A percentile compares a stretch with the other conserved stretches of the same genome.
Conservation (phyloP, 2,888 invertebrate species). For the Epistrophe eligans region DNA sequence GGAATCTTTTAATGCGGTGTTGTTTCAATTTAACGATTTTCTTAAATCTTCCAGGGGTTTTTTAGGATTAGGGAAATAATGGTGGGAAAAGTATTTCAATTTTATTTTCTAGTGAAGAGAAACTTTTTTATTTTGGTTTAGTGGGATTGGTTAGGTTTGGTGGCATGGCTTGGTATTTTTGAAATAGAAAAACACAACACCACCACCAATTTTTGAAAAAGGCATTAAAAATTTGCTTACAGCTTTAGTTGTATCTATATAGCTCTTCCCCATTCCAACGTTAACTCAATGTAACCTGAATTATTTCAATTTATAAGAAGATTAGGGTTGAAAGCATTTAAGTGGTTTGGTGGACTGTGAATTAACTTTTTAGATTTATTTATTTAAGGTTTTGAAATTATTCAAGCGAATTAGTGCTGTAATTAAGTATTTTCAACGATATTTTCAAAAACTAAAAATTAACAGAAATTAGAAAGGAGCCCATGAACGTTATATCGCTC, state of each 20-base stretch:
- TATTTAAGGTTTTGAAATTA: slow-evolving; percentile 34
- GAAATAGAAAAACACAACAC: slow-evolving; percentile 11
- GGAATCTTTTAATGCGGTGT: slow-evolving; percentile 69
- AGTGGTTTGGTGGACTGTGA: slow-evolving; percentile 49
- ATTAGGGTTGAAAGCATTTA: slow-evolving; percentile 46
- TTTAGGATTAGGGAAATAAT: slow-evolving; percentile 60
- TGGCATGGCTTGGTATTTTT: background rate
- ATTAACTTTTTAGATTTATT: slow-evolving; percentile 37
- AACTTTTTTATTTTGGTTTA: slow-evolving; percentile 9
- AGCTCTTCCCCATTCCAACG: background rate
- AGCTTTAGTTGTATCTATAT: background rate
- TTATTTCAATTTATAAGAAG: slow-evolving; percentile 58
- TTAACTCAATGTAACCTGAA: slow-evolving; percentile 51
- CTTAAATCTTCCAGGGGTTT: slow-evolving; percentile 62
- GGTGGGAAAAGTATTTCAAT: slow-evolving; percentile 72
- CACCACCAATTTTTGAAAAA: slow-evolving; percentile 19
- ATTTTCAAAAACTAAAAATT: no score
- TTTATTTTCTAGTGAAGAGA: slow-evolving; percentile 45
- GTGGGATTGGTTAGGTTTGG: slow-evolving; percentile 18
- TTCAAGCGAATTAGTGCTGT: slow-evolving; percentile 34
- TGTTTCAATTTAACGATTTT: slow-evolving; percentile 70
- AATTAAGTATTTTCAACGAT: slow-evolving; percentile 35
- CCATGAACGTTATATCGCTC: no score
- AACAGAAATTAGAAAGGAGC: no score
- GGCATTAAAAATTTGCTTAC: slow-evolving; percentile 42